These are phyloP conservation scores for Lampropteryx suffumata DNA, from an alignment of 2,888 invertebrate species.

Conservation along the genomic window DNA sequence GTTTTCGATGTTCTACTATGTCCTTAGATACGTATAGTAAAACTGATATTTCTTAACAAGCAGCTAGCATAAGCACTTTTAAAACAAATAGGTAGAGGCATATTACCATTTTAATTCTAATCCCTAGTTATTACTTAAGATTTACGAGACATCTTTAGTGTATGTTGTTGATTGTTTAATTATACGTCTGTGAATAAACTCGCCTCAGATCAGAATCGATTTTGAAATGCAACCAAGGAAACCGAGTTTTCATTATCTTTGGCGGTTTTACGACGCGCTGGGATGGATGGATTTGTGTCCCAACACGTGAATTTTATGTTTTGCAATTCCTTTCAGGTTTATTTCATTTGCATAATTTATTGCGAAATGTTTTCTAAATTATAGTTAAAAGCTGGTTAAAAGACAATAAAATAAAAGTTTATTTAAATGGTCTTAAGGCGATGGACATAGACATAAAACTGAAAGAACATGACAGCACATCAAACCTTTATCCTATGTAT, in stretches of 20 bases:
- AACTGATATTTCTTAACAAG: too few species aligned
- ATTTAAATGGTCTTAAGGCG: conserved; percentile 9
- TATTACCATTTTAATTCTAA: conserved; percentile 34
- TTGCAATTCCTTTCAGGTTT: conserved; percentile 21
- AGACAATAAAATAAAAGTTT: conserved; percentile 6
- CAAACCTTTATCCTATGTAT: too few species aligned
- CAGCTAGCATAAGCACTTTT: background rate
- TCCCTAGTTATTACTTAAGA: conserved; percentile 46
- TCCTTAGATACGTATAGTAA: too few species aligned
- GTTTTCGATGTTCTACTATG: too few species aligned
- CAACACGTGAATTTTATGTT: conserved; percentile 23
- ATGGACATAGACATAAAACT: background rate
- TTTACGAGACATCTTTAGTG: conserved; percentile 58
- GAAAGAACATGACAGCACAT: too few species aligned
- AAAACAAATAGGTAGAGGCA: conserved; percentile 1
- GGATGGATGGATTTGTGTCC: conserved; percentile 18
- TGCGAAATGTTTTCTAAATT: conserved; percentile 10
- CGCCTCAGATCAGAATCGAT: conserved; percentile 45
- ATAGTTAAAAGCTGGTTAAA: conserved; percentile 7
- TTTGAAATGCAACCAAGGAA: conserved; percentile 53
- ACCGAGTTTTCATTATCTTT: conserved; percentile 37
- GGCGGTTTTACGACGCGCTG: conserved; percentile 29
- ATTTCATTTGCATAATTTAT: conserved; percentile 23
- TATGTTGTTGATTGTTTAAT: conserved; percentile 61
- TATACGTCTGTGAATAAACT: conserved; percentile 50